Percentiles rank a stretch among this genome's conserved stretches.
These are phyloP conservation scores for Xanthorhoe designata DNA, from an alignment of 2,888 invertebrate species.

Conservation along the genomic window DNA sequence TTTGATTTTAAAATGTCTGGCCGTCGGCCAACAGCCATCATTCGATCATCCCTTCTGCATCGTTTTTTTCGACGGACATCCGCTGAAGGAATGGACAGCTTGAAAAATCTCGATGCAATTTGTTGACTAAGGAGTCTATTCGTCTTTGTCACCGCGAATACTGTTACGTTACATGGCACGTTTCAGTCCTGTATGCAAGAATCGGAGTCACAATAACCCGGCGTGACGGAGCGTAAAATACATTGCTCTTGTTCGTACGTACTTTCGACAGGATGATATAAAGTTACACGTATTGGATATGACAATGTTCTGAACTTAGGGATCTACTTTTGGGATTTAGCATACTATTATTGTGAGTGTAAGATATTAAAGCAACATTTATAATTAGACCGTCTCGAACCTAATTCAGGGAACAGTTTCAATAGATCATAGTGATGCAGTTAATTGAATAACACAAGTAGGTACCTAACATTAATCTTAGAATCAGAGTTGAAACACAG, in stretches of 20 bases:
- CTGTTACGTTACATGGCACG: slow-evolving; percentile 13
- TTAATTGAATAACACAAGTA: too few relatives aligned
- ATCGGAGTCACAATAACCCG: slow-evolving; percentile 17
- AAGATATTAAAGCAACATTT: too few relatives aligned
- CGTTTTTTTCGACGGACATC: background rate
- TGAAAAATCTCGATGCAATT: background rate
- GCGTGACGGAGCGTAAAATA: slow-evolving; percentile 23
- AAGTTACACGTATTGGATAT: slow-evolving; percentile 1
- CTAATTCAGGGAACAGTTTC: too few relatives aligned
- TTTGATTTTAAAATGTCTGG: background rate
- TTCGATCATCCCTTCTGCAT: background rate
- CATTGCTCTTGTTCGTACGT: slow-evolving; percentile 15
- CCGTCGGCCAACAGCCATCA: background rate
- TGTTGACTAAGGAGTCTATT: slow-evolving; percentile 11
- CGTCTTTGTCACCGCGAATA: slow-evolving; percentile 26
- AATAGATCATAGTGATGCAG: too few relatives aligned
- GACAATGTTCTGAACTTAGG: background rate
- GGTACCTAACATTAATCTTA: too few relatives aligned
- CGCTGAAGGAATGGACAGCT: background rate
- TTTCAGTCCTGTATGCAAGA: slow-evolving; percentile 15
- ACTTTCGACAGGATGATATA: slow-evolving; percentile 1
- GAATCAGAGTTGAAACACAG: too few relatives aligned
- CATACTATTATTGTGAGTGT: too few relatives aligned
- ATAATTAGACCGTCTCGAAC: too few relatives aligned
- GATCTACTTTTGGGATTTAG: background rate